Evolutionary conservation across 2,888 invertebrate genomes (phyloP).

Genomic region (Mactromeris polynyma): DNA sequence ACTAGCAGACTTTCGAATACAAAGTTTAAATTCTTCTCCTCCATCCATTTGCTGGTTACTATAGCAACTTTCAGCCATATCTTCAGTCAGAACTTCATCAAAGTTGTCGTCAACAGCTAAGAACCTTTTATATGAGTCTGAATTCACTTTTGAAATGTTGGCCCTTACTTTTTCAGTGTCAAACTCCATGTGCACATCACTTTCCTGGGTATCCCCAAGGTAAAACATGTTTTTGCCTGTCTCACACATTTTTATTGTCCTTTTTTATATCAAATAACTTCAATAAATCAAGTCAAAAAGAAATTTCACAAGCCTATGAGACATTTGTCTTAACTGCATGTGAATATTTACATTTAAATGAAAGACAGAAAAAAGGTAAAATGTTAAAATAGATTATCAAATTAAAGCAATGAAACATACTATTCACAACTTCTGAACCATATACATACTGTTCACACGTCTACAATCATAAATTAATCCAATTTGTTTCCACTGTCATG

Average conservation of each 20-base stretch:
- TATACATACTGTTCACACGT: no score
- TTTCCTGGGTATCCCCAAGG: neutral
- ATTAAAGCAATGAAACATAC: no score
- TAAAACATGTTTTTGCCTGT: constrained; percentile 12
- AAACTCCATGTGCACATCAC: neutral
- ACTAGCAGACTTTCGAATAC: neutral
- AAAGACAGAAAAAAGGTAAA: no score
- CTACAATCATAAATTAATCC: no score
- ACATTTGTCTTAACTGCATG: no score
- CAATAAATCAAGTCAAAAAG: no score
- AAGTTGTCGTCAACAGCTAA: constrained; percentile 39
- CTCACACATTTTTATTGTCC: neutral
- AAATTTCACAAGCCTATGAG: no score
- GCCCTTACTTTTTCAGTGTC: neutral
- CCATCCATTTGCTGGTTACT: neutral
- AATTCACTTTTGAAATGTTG: neutral
- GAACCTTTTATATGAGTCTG: constrained; percentile 26
- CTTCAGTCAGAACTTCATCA: neutral
- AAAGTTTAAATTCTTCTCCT: neutral
- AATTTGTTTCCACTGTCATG: no score
- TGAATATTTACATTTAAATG: no score
- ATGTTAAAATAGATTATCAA: no score
- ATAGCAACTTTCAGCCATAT: neutral
- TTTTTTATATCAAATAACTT: no score
- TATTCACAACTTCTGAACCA: no score